Percentiles rank a stretch among this genome's conserved stretches.
Conservation (phyloP, 2,113 vertebrate genomes). For the Ardeotis arabs region DNA sequence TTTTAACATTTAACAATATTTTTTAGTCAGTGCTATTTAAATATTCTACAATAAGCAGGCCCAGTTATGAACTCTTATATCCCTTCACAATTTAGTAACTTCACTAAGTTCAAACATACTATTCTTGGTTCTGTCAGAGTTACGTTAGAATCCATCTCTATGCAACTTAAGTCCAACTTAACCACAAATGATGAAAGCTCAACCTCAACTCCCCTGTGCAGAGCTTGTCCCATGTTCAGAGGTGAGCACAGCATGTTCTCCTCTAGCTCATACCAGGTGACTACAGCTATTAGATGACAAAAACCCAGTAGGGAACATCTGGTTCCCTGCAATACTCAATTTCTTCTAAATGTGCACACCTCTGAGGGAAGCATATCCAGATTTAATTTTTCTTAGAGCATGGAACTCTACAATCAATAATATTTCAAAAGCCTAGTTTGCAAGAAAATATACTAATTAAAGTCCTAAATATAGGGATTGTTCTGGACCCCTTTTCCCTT, state of each 20-base stretch:
- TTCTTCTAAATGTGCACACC: background rate
- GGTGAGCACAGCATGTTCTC: background rate
- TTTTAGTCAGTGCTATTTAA: background rate
- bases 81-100: background rate
- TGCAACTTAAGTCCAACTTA: background rate
- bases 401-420: conserved; percentile 31
- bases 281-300: background rate
- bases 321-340: background rate
- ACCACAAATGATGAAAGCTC: background rate
- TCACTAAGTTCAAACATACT: background rate
- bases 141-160: background rate
- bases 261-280: background rate
- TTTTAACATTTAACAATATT: background rate
- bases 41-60: background rate
- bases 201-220: background rate
- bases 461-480: conserved; percentile 17
- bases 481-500: background rate
- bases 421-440: conserved; percentile 59
- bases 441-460: conserved; percentile 51
- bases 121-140: background rate
- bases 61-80: background rate
- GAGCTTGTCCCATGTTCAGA: background rate
- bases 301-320: conserved; percentile 6
- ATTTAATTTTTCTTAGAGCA: conserved; percentile 35
- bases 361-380: background rate